Evolutionary conservation across 2,888 invertebrate genomes (phyloP).

Genomic region (Cataglyphis livida): DNA sequence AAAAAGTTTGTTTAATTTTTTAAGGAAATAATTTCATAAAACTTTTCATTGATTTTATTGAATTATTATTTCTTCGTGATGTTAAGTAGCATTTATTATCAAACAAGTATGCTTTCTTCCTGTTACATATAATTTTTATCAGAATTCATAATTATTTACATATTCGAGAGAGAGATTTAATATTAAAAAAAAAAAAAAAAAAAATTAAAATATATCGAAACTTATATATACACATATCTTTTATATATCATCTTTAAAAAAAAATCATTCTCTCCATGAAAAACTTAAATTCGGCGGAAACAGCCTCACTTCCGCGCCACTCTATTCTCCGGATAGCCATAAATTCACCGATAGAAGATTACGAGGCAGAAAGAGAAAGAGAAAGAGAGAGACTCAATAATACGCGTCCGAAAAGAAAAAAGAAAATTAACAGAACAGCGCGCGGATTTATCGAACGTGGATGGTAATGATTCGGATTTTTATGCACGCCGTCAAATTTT

Average conservation of each 20-base stretch:
- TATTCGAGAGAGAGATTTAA: neutral
- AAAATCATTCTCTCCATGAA: neutral
- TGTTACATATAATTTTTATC: neutral
- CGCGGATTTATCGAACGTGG: conserved; percentile 32
- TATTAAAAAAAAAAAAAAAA: neutral
- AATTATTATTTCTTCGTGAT: neutral
- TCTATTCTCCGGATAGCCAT: conserved; percentile 30
- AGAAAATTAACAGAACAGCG: neutral
- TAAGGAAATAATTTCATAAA: neutral
- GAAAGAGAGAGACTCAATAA: conserved; percentile 11
- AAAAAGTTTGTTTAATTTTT: neutral
- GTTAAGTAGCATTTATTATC: neutral
- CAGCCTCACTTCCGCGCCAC: neutral
- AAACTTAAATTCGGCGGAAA: neutral
- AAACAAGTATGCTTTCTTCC: neutral
- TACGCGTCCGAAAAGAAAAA: neutral
- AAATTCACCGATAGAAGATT: conserved; percentile 41
- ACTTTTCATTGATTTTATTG: neutral
- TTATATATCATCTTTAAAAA: neutral
- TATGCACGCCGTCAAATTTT: conserved; percentile 35
- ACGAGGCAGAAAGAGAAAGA: neutral
- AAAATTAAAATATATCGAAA: conserved; percentile 5
- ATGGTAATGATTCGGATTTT: conserved; percentile 20
- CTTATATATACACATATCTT: neutral
- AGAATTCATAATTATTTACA: neutral